Evolutionary conservation across 2,797 vertebrate species (phyloP).

Genomic region (Craterocephalus amniculus): DNA sequence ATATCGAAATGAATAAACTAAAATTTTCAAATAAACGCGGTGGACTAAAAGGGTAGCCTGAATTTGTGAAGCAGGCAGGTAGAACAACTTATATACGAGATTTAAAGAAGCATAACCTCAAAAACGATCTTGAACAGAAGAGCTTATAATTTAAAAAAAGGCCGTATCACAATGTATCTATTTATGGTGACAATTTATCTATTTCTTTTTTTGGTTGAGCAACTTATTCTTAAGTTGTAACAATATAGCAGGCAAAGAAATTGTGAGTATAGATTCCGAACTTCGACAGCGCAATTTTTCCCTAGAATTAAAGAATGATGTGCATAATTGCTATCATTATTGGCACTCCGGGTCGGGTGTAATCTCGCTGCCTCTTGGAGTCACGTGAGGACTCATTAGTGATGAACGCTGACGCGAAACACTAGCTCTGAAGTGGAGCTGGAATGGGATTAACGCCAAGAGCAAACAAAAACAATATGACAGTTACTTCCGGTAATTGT

Average conservation of each 20-base stretch:
- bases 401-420: conserved; percentile 58
- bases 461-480: accelerated
- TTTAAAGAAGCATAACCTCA: too few relatives aligned
- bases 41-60: too few relatives aligned
- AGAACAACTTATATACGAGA: too few relatives aligned
- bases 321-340: neutral
- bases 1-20: too few relatives aligned
- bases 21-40: too few relatives aligned
- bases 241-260: too few relatives aligned
- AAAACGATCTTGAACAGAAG: too few relatives aligned
- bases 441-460: conserved; percentile 44
- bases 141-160: too few relatives aligned
- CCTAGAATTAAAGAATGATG: neutral
- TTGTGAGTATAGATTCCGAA: neutral
- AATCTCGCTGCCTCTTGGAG: conserved; percentile 26
- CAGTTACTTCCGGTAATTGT: accelerated
- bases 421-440: conserved; percentile 32
- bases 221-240: neutral
- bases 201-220: neutral
- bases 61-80: too few relatives aligned
- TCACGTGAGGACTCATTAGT: conserved; percentile 65
- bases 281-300: neutral
- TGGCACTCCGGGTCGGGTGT: neutral
- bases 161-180: too few relatives aligned
- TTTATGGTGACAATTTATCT: too few relatives aligned